phyloP scores from a whole-genome alignment of 2,113 vertebrate species.

The Prietella phreatophila region DNA sequence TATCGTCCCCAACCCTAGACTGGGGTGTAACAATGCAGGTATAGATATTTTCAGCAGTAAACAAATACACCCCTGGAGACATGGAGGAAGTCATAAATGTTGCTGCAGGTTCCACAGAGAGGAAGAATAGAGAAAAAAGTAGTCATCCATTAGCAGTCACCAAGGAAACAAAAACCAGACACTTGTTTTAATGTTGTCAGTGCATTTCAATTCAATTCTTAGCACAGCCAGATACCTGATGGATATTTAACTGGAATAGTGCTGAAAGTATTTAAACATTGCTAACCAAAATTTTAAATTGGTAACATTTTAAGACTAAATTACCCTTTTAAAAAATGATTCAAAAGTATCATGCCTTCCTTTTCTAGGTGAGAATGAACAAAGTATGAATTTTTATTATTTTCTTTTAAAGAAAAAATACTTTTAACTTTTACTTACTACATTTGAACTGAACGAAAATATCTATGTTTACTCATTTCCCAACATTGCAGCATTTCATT shows the following conservation, averaged over 20 bases:
- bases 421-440: too few relatives aligned
- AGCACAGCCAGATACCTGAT: constrained; percentile 1
- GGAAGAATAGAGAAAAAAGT: not conserved
- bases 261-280: not conserved
- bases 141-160: constrained; percentile 23
- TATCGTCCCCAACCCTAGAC: not conserved
- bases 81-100: not conserved
- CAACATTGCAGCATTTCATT: not conserved
- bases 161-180: constrained; percentile 47
- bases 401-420: not conserved
- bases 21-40: too few relatives aligned
- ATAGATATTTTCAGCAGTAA: not conserved
- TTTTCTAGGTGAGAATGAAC: not conserved
- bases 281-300: not conserved
- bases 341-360: not conserved
- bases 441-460: too few relatives aligned
- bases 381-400: not conserved
- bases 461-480: not conserved
- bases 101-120: not conserved
- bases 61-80: not conserved
- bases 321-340: not conserved
- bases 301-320: not conserved
- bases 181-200: constrained; percentile 27
- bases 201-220: constrained; percentile 30
- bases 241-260: not conserved